Percentiles rank a stretch among this genome's conserved stretches.
phyloP scores from a whole-genome alignment of 2,888 invertebrate species.

The Cynaeus angustus region DNA sequence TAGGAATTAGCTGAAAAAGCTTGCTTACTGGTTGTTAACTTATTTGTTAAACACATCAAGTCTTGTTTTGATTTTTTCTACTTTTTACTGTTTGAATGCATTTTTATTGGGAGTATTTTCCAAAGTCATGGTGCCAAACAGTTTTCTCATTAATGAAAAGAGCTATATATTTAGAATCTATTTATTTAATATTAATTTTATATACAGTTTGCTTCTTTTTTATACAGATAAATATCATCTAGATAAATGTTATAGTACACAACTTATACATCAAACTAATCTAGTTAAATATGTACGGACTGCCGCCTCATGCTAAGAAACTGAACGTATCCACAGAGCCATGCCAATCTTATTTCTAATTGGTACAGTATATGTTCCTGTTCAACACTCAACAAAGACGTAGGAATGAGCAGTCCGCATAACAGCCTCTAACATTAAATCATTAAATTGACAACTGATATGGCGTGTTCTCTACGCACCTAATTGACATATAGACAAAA shows the following conservation, averaged over 20 bases:
- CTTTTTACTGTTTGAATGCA: no score
- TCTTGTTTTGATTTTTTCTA: no score
- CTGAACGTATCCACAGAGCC: constrained; percentile 54
- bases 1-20: no score
- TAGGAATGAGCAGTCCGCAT: constrained; percentile 63
- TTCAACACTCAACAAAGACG: constrained; percentile 50
- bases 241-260: constrained; percentile 66
- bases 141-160: no score
- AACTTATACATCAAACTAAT: constrained; percentile 64
- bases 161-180: constrained; percentile 61
- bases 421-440: constrained; percentile 70
- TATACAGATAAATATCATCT: constrained; percentile 65
- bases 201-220: constrained; percentile 63
- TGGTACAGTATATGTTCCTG: constrained; percentile 44
- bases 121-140: no score
- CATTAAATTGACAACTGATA: constrained; percentile 70
- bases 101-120: no score
- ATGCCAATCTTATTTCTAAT: constrained; percentile 38
- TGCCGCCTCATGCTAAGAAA: constrained; percentile 60
- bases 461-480: constrained; percentile 69
- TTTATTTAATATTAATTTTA: constrained; percentile 62
- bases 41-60: no score
- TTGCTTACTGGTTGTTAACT: no score
- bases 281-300: constrained; percentile 62
- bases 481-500: constrained; percentile 69